Evolutionary conservation across 1,140 invertebrate species (phyloP).

Genomic region (Drosophila sucinea): DNA sequence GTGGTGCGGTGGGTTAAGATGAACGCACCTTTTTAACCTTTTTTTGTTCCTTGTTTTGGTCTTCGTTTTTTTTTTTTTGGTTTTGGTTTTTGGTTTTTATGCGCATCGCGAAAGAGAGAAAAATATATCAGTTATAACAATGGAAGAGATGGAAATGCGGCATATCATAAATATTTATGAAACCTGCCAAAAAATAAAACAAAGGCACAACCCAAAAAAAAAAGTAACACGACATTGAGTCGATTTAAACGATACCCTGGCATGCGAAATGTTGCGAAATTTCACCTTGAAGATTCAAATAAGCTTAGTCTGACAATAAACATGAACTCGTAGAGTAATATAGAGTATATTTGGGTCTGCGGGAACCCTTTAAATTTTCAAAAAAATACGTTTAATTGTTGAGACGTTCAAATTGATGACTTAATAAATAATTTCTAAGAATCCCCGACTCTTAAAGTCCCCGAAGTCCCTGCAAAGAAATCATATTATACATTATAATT

Average conservation of each 20-base stretch:
- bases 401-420: no score
- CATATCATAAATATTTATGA: conserved; percentile 77
- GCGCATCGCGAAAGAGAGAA: conserved; percentile 10
- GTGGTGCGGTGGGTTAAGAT: conserved; percentile 40
- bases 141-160: conserved; percentile 27
- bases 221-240: background rate
- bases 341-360: no score
- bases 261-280: background rate
- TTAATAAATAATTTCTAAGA: no score
- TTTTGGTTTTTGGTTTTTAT: conserved; percentile 37
- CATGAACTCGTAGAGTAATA: no score
- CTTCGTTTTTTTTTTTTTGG: conserved; percentile 19
- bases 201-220: background rate
- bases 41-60: conserved; percentile 2
- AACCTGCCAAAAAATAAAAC: conserved; percentile 48
- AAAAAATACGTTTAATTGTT: no score
- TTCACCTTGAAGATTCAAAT: no score
- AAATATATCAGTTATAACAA: conserved; percentile 49
- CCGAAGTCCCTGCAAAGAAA: no score
- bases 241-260: background rate
- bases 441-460: no score
- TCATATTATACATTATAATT: no score
- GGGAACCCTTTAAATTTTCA: no score
- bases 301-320: no score
- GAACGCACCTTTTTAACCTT: conserved; percentile 29